Evolutionary conservation across 2,888 invertebrate species (phyloP), one percentile per base, ranked within the genome.

Genomic region (Morinoia aosen): DNA sequence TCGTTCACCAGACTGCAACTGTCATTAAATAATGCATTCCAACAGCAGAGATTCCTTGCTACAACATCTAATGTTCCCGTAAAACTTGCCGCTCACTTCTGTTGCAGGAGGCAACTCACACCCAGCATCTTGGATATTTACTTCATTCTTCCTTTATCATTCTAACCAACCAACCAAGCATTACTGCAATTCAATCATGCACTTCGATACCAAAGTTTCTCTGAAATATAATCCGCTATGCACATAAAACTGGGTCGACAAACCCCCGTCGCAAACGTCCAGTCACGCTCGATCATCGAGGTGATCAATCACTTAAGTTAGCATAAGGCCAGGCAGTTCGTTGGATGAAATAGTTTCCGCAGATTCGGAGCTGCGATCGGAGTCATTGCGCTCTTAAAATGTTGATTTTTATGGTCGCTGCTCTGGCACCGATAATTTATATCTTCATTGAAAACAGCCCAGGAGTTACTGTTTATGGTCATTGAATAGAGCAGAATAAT

Each of bases 381-480:
- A 90, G 90, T 40, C 90, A 90, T 90, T 90, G 90, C 90, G 90
- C 48, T 39, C 90, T 39, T 90, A 90, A 90, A 90, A 48, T 90
- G 40, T 90, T 39, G 40, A 90, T 16, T 90, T 90, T 90, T 90
- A 90, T 90, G 90, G 90, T 19, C 90, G 40, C 48, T 48, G 90
- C 25, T 88, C 88, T 19, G 88, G 33, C 88, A 2, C 39, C 11
- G 33, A 40, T 90, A 90, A 90, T 90, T 90, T 90, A 90, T 48
- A 12, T 8, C 90, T 19, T 40, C 40, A 33, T 90, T 39, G 90
- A 90, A 90, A 39, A 90, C 40, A 48, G 90, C 40, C 19, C 14
- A 12, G 48, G 90, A 39, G 90, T 48, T 40, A 48, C 90, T 48
- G 90, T 90, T 90, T 61, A 61, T 61, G 61, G 61, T 61, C 61